phyloP scores from a whole-genome alignment of 2,888 invertebrate genomes.

The Parapristionchus giblindavisi region DNA sequence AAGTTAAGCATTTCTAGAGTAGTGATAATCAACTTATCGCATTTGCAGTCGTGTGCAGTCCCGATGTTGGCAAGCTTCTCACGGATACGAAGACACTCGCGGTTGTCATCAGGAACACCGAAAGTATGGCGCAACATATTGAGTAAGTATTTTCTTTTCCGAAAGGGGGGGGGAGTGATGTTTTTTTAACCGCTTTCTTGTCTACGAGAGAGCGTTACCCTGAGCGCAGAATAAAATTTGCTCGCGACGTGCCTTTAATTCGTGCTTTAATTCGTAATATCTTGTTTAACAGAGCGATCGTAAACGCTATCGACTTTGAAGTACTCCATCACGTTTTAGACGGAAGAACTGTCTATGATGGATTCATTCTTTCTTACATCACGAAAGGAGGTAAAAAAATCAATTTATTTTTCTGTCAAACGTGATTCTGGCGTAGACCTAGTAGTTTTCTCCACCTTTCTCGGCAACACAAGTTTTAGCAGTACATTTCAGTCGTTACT shows the following conservation, averaged over 20 bases:
- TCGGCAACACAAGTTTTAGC: background rate
- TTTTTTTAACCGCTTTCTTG: too few species aligned
- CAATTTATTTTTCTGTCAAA: background rate
- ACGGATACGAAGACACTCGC: conserved; percentile 55
- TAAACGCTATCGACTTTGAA: conserved; percentile 13
- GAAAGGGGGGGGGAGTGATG: too few species aligned
- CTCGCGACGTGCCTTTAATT: too few species aligned
- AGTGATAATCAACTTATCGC: background rate
- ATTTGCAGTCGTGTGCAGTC: conserved; percentile 53
- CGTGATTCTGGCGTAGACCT: too few species aligned
- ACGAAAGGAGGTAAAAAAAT: conserved; percentile 23
- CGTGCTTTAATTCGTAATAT: too few species aligned
- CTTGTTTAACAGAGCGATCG: conserved; percentile 8
- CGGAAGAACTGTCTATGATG: conserved; percentile 27
- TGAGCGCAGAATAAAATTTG: background rate
- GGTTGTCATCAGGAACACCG: conserved; percentile 48
- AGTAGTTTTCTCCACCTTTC: too few species aligned
- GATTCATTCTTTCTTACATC: conserved; percentile 20
- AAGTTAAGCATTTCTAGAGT: background rate
- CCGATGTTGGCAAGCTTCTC: conserved; percentile 50
- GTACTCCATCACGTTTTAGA: conserved; percentile 5
- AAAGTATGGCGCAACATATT: conserved; percentile 49
- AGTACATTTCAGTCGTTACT: conserved; percentile 15
- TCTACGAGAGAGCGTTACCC: background rate
- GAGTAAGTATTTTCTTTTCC: background rate